Evolutionary conservation across 2,888 invertebrate genomes (phyloP).

Genomic region (Caenorhabditis imperialis): DNA sequence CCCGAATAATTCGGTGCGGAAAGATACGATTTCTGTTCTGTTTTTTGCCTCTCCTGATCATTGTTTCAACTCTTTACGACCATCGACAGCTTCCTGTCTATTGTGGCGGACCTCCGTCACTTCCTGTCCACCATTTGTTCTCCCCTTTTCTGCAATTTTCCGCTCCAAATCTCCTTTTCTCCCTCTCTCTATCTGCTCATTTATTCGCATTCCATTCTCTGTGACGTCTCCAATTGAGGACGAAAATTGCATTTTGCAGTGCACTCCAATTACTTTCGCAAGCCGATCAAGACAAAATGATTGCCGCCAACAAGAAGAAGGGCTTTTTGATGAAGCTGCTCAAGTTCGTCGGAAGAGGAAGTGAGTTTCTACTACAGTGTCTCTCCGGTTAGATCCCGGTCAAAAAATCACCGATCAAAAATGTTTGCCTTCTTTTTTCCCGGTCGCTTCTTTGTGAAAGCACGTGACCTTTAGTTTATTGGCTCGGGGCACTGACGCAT

Average conservation of each 20-base stretch:
- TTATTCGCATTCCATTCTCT: conserved; percentile 27
- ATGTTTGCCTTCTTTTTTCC: conserved; percentile 19
- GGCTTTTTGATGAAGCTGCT: conserved; percentile 59
- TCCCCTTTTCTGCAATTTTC: neutral
- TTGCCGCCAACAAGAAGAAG: conserved; percentile 54
- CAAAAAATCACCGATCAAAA: conserved; percentile 19
- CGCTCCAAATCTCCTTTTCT: conserved; percentile 27
- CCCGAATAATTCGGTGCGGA: conserved; percentile 25
- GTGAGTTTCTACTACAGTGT: conserved; percentile 32
- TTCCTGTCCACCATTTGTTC: conserved; percentile 30
- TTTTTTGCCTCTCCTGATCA: conserved; percentile 3
- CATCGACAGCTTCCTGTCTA: conserved; percentile 40
- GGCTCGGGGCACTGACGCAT: conserved; percentile 5
- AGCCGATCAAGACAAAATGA: conserved; percentile 9
- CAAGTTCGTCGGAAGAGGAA: conserved; percentile 64
- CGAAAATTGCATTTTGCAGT: conserved; percentile 30
- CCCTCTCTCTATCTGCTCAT: conserved; percentile 13
- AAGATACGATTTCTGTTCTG: neutral
- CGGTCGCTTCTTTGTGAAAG: neutral
- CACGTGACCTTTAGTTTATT: neutral
- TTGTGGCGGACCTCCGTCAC: conserved; percentile 37
- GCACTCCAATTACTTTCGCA: too few species aligned
- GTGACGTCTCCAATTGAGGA: conserved; percentile 14
- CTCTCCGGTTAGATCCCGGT: neutral
- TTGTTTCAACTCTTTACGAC: conserved; percentile 9